These are phyloP conservation scores for Lingula anatina DNA, from an alignment of 2,888 invertebrate genomes.

Conservation along the genomic window DNA sequence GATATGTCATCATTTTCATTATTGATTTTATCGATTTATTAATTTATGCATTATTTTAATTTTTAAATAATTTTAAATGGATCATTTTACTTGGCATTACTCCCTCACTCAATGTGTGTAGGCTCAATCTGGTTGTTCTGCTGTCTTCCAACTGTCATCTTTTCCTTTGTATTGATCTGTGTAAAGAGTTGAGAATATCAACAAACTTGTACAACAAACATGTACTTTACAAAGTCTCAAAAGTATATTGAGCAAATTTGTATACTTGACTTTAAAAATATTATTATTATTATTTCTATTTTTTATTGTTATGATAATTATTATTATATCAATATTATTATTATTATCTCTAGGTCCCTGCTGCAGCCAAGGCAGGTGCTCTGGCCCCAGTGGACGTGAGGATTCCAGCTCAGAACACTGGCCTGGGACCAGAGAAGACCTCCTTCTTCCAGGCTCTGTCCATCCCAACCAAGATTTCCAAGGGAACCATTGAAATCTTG, in stretches of 20 bases:
- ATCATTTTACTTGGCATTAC: too few relatives aligned
- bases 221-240: too few relatives aligned
- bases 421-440: conserved; percentile 98
- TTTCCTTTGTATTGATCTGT: too few relatives aligned
- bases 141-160: too few relatives aligned
- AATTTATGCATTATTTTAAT: too few relatives aligned
- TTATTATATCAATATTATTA: conserved; percentile 3
- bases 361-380: conserved; percentile 96
- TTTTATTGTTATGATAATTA: not conserved
- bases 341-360: too few relatives aligned
- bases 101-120: too few relatives aligned
- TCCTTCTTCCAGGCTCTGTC: conserved; percentile 99
- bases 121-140: too few relatives aligned
- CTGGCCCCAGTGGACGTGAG: conserved; percentile 93
- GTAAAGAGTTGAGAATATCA: too few relatives aligned
- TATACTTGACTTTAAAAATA: not conserved
- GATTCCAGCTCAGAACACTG: conserved; percentile 98
- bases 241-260: too few relatives aligned
- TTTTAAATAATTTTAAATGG: too few relatives aligned
- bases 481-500: conserved; percentile 99
- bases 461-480: conserved; percentile 98
- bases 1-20: not conserved
- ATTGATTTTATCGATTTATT: not conserved
- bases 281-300: not conserved
- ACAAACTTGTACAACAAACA: too few relatives aligned